Evolutionary conservation across 2,113 vertebrate species (phyloP).

Genomic region (Rhea americana): DNA sequence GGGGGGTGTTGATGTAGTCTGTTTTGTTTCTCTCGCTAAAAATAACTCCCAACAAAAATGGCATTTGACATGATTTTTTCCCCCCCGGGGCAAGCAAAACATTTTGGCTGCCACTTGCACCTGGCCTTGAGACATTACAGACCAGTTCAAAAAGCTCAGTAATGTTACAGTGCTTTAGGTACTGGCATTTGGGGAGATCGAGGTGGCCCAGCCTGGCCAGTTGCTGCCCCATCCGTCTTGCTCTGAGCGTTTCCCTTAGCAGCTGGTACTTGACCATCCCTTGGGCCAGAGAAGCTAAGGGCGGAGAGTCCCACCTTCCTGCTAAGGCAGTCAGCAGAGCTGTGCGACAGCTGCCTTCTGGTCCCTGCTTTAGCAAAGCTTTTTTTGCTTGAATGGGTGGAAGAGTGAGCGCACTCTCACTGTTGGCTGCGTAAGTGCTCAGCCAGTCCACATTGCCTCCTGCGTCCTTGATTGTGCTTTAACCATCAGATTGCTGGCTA

Average conservation of each 20-base stretch:
- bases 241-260: neutral
- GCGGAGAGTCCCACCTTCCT: neutral
- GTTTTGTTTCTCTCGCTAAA: neutral
- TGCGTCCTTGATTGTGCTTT: neutral
- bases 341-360: neutral
- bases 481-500: neutral
- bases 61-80: neutral
- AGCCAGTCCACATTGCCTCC: accelerated
- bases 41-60: neutral
- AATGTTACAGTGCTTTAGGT: accelerated
- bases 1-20: neutral
- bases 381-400: neutral
- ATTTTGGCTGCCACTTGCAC: neutral
- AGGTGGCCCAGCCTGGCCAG: neutral
- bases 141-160: neutral
- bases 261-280: too few relatives aligned
- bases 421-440: neutral
- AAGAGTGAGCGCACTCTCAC: neutral
- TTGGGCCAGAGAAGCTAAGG: neutral
- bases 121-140: neutral
- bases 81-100: neutral
- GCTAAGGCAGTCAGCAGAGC: neutral
- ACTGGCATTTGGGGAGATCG: accelerated
- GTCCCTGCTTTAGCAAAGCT: neutral
- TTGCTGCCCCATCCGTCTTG: neutral